Conservation (phyloP, 2,113 vertebrate genomes). For the Dicerorhinus sumatrensis region DNA sequence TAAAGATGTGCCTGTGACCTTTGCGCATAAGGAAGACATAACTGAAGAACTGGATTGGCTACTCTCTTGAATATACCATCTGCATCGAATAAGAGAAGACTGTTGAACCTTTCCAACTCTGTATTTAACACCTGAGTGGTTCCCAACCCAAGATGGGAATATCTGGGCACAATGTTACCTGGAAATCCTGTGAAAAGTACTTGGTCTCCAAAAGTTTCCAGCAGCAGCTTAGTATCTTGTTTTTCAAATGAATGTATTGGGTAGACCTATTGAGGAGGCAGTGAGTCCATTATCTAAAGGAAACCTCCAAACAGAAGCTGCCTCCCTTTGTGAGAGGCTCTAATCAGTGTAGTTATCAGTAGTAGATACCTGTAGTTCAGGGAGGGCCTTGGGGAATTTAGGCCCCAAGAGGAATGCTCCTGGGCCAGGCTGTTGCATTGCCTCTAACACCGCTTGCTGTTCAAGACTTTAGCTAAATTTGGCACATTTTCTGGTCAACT, state of each 20-base stretch:
- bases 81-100: background rate
- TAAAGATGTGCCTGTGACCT: background rate
- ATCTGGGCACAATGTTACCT: background rate
- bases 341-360: background rate
- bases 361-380: background rate
- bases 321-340: background rate
- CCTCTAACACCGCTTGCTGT: background rate
- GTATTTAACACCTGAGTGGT: background rate
- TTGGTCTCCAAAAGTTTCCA: background rate
- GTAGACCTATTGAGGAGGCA: background rate
- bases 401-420: background rate
- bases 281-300: background rate
- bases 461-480: background rate
- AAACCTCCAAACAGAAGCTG: background rate
- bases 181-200: background rate
- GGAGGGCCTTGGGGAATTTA: background rate
- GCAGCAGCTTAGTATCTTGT: background rate
- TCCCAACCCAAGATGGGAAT: background rate
- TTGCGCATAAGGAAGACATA: background rate
- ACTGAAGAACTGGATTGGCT: background rate
- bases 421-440: accelerated
- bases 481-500: background rate
- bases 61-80: background rate
- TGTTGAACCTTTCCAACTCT: background rate
- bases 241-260: background rate